phyloP scores from a whole-genome alignment of 2,888 invertebrate species.

The Carterocephalus palaemon region DNA sequence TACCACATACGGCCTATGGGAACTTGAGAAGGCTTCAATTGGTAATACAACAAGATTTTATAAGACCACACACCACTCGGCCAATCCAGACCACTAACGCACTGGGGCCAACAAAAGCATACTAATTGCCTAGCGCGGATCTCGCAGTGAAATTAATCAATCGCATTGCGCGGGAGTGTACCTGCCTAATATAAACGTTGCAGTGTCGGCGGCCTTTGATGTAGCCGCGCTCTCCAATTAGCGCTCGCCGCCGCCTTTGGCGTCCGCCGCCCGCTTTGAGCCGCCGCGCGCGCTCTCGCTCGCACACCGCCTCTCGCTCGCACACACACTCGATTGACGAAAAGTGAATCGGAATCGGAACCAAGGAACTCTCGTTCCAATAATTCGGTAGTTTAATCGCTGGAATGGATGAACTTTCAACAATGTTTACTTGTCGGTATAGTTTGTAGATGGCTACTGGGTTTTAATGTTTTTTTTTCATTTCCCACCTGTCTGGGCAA shows the following conservation, averaged over 20 bases:
- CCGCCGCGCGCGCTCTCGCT: conserved; percentile 44
- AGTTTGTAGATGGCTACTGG: too few species aligned
- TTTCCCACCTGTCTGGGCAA: too few species aligned
- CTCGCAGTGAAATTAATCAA: conserved; percentile 72
- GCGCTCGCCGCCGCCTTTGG: conserved; percentile 75
- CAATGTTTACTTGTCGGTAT: too few species aligned
- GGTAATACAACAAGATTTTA: neutral
- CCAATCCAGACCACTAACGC: neutral
- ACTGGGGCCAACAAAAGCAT: conserved; percentile 52
- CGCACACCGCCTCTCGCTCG: conserved; percentile 32
- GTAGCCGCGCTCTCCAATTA: conserved; percentile 73
- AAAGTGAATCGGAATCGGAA: conserved; percentile 9
- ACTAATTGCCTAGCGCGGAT: conserved; percentile 71
- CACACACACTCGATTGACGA: conserved; percentile 12
- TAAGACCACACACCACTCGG: conserved; percentile 3
- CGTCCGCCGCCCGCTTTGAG: conserved; percentile 66
- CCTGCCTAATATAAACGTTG: conserved; percentile 76
- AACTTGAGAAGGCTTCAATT: too few species aligned
- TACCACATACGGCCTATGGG: too few species aligned
- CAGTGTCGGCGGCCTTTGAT: conserved; percentile 67
- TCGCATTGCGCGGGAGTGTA: conserved; percentile 49
- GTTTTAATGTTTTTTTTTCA: too few species aligned
- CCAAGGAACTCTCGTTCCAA: neutral
- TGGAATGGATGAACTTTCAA: neutral
- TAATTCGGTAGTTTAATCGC: conserved; percentile 1